Conservation (phyloP, 2,888 invertebrate genomes). For the Microctonus hyperodae region DNA sequence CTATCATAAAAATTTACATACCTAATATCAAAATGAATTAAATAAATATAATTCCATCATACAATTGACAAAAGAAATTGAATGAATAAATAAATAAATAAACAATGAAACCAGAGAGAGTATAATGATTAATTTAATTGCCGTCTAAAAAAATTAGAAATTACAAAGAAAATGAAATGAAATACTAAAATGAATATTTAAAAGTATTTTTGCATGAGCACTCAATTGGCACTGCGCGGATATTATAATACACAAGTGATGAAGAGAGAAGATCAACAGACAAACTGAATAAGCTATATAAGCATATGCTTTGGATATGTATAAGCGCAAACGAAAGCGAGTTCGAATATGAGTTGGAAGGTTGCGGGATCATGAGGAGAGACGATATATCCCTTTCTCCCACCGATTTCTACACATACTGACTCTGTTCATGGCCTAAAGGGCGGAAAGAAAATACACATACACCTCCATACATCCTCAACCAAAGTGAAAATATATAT, state of each 20-base stretch:
- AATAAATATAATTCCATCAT: too few species aligned
- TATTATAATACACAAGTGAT: conserved; percentile 9
- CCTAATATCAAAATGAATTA: too few species aligned
- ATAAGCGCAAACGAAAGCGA: conserved; percentile 21
- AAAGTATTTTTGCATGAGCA: neutral
- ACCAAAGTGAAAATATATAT: neutral
- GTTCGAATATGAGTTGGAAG: conserved; percentile 22
- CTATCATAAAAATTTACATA: too few species aligned
- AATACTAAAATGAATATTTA: conserved; percentile 4
- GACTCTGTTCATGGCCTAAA: conserved; percentile 16
- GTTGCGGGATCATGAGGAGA: conserved; percentile 5
- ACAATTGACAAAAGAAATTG: too few species aligned
- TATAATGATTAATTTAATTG: neutral
- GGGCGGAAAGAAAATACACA: neutral
- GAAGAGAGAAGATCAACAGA: neutral
- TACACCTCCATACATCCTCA: neutral
- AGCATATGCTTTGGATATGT: neutral
- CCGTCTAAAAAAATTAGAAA: neutral
- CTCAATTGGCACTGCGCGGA: neutral
- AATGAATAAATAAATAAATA: neutral
- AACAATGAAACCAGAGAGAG: neutral
- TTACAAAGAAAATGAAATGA: neutral
- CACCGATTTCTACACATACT: neutral
- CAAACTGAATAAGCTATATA: neutral
- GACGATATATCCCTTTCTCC: conserved; percentile 6